Evolutionary conservation across 2,797 vertebrate genomes (phyloP).

Genomic region (Cossypha heuglini): DNA sequence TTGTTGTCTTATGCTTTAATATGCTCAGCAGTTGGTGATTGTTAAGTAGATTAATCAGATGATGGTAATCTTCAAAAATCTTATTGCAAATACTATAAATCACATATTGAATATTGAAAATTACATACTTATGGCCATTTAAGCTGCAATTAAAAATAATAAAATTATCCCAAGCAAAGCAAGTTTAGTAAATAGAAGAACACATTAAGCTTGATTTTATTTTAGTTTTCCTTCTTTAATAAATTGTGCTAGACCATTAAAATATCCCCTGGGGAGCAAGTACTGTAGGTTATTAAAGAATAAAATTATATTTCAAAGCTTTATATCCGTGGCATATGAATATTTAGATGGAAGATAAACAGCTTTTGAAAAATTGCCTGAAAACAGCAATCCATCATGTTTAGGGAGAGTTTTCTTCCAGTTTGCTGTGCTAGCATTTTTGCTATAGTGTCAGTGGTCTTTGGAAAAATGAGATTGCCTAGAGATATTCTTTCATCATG

Average conservation of each 20-base stretch:
- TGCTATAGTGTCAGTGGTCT: not conserved
- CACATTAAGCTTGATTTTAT: slow-evolving; percentile 9
- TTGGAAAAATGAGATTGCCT: not conserved
- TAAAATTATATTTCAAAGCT: not conserved
- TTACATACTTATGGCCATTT: not conserved
- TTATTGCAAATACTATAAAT: not conserved
- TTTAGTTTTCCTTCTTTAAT: slow-evolving; percentile 5
- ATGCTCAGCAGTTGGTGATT: not conserved
- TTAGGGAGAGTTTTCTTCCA: not conserved
- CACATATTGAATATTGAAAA: slow-evolving; percentile 22
- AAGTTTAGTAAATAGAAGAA: slow-evolving; percentile 7
- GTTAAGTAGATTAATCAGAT: slow-evolving; percentile 23
- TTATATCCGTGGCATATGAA: not conserved
- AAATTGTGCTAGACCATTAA: not conserved
- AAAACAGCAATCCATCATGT: not conserved
- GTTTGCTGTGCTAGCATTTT: not conserved
- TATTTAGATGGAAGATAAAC: not conserved
- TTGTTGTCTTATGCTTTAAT: not conserved
- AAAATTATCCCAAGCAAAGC: slow-evolving; percentile 17
- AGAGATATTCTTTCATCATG: not conserved
- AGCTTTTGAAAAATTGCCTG: not conserved
- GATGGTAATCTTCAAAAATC: not conserved
- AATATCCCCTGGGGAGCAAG: not conserved
- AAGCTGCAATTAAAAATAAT: slow-evolving; percentile 29
- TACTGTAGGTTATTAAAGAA: not conserved